phyloP scores from a whole-genome alignment of 2,113 vertebrate genomes.

The Podarcis muralis region DNA sequence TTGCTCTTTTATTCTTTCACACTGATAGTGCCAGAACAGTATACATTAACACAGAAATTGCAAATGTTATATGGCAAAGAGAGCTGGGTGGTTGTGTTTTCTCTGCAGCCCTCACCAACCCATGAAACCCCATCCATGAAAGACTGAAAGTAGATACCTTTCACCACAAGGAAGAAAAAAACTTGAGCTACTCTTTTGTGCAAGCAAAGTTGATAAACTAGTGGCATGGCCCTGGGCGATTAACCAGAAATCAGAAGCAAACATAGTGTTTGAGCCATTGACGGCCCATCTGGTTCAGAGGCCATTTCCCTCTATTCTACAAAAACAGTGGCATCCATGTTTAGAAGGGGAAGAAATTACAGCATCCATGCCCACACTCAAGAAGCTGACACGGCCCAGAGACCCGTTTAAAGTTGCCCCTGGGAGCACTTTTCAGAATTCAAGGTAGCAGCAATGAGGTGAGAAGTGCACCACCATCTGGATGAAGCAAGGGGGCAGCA shows the following conservation, averaged over 20 bases:
- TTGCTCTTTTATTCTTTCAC: no score
- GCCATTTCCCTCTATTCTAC: not conserved
- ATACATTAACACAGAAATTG: not conserved
- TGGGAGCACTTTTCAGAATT: not conserved
- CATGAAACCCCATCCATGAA: no score
- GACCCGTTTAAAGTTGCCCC: not conserved
- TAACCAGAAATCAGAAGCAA: not conserved
- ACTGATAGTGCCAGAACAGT: not conserved
- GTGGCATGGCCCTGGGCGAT: not conserved
- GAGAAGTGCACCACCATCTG: conserved; percentile 30
- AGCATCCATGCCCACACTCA: not conserved
- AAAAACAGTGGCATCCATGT: not conserved
- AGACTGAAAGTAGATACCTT: no score
- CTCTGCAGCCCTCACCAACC: no score
- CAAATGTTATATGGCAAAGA: not conserved
- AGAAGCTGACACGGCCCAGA: not conserved
- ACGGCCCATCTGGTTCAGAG: not conserved
- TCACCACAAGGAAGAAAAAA: no score
- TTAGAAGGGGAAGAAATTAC: not conserved
- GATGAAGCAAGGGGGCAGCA: conserved; percentile 27
- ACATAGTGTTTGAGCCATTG: not conserved
- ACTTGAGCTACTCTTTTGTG: no score
- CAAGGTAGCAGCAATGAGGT: conserved; percentile 10
- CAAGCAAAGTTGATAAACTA: no score
- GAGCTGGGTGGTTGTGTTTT: no score